Conservation (phyloP, 92 coral and sea anemone species). For the Anthopleura xanthogrammica region DNA sequence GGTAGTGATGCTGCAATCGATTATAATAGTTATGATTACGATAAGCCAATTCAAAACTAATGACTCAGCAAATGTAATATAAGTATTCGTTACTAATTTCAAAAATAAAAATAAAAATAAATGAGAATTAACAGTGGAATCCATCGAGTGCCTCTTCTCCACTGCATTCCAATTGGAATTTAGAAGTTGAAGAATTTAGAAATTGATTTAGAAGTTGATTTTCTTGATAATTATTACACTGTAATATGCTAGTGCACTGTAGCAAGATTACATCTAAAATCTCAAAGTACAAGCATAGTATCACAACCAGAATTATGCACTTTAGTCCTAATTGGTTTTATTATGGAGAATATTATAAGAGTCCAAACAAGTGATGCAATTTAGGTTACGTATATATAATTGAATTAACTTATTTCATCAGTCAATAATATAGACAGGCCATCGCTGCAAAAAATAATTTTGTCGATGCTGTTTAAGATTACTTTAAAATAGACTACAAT, state of each 20-base stretch:
- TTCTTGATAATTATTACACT: not conserved
- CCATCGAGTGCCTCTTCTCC: too few species aligned
- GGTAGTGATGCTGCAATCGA: not conserved
- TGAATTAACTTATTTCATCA: not conserved
- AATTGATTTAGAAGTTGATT: too few species aligned
- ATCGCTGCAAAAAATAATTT: too few species aligned
- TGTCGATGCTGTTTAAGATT: too few species aligned
- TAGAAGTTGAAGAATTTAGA: too few species aligned
- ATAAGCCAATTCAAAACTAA: not conserved
- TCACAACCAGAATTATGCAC: not conserved
- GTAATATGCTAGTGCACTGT: not conserved
- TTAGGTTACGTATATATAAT: not conserved
- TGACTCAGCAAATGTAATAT: too few species aligned
- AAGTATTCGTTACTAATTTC: too few species aligned
- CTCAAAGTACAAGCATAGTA: not conserved
- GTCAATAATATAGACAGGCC: too few species aligned
- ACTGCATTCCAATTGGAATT: too few species aligned
- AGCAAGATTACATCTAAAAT: not conserved
- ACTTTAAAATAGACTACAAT: too few species aligned
- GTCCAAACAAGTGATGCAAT: not conserved
- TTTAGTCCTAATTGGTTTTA: conserved; percentile 1
- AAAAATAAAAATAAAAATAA: too few species aligned
- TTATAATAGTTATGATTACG: not conserved
- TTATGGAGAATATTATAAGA: not conserved
- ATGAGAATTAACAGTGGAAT: not conserved